Evolutionary conservation across 2,888 invertebrate genomes (phyloP).

Genomic region (Agonopterix heracliana): DNA sequence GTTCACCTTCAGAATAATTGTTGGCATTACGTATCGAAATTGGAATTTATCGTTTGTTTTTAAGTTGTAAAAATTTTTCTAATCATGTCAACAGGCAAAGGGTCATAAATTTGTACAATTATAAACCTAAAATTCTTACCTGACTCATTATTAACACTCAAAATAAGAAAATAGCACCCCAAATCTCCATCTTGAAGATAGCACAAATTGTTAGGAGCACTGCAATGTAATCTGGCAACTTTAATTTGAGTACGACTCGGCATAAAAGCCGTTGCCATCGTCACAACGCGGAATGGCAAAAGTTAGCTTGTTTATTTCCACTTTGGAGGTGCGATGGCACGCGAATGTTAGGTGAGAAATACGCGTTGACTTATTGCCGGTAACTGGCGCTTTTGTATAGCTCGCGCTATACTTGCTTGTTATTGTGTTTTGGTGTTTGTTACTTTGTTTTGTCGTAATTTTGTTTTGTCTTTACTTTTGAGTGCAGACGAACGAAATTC

Average conservation of each 20-base stretch:
- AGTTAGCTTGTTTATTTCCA: conserved; percentile 63
- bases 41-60: no score
- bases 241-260: conserved; percentile 41
- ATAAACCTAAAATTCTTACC: not conserved
- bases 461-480: conserved; percentile 5
- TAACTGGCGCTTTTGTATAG: conserved; percentile 15
- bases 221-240: conserved; percentile 46
- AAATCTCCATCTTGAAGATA: conserved; percentile 14
- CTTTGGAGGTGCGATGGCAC: conserved; percentile 45
- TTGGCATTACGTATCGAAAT: no score
- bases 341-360: conserved; percentile 48
- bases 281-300: conserved; percentile 52
- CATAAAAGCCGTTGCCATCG: conserved; percentile 37
- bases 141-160: not conserved
- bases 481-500: not conserved
- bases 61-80: no score
- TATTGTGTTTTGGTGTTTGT: conserved; percentile 1
- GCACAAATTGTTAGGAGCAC: conserved; percentile 26
- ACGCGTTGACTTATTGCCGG: conserved; percentile 37
- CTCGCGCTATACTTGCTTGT: not conserved
- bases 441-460: conserved; percentile 5
- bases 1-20: no score
- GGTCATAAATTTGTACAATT: not conserved
- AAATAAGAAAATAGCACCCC: conserved; percentile 6
- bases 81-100: no score